phyloP scores from a whole-genome alignment of 64 coral and sea anemone genomes.

The Montipora capricornis region DNA sequence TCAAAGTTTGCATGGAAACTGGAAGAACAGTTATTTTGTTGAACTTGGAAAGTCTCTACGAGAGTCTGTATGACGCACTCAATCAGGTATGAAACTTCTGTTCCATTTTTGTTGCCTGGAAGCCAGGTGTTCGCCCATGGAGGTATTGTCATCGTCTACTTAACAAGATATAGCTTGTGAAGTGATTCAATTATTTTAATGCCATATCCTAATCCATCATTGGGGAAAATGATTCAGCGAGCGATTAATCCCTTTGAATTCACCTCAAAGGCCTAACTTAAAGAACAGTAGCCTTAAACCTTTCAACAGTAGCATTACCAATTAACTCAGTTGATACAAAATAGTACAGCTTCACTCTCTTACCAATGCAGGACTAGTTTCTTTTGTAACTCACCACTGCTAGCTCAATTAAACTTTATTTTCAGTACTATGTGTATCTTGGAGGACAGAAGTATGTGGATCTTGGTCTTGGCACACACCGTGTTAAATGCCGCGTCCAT shows the following conservation, averaged over 20 bases:
- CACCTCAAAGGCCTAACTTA: no score
- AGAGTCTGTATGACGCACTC: slow-evolving; percentile 87
- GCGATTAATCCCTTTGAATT: no score
- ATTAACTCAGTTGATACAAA: no score
- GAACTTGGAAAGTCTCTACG: slow-evolving; percentile 86
- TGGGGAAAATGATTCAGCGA: no score
- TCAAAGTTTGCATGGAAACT: slow-evolving; percentile 93
- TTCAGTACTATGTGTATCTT: slow-evolving; percentile 73
- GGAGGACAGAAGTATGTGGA: slow-evolving; percentile 17
- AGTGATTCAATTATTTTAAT: no score
- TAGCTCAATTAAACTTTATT: background rate
- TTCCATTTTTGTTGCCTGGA: background rate
- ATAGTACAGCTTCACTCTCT: no score
- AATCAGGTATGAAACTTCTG: slow-evolving; percentile 64
- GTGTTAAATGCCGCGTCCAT: slow-evolving; percentile 33
- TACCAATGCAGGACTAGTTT: no score
- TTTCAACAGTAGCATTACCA: accelerated
- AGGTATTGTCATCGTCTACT: no score
- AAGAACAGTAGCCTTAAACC: accelerated
- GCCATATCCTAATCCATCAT: no score
- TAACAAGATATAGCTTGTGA: no score
- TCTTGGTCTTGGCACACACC: slow-evolving; percentile 70
- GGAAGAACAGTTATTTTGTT: slow-evolving; percentile 87
- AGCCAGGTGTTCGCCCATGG: background rate
- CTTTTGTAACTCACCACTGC: no score